A percentile compares a stretch with the other conserved stretches of the same genome.
These are phyloP conservation scores for human DNA, from an alignment of 2,113 vertebrate genomes.

Conservation along the genomic window GRCh38 chr9:131760001-131760500, in stretches of 20 bases:
- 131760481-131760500: background rate
- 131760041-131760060: background rate
- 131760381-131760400: background rate
- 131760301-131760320: no score
- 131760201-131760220: background rate
- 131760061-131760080: background rate
- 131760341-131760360: no score
- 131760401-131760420: background rate
- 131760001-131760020: background rate
- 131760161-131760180: background rate
- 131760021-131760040: rapidly evolving
- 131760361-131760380: no score
- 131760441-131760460: background rate
- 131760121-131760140: background rate
- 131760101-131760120: background rate
- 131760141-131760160: background rate
- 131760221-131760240: no score
- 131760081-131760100: background rate
- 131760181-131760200: background rate
- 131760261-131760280: no score
- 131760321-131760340: no score
- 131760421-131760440: background rate
- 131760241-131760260: no score
- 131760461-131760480: background rate
- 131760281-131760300: no score